Conservation (phyloP, 2,797 vertebrate species). For the Neopelma chrysocephalum region DNA sequence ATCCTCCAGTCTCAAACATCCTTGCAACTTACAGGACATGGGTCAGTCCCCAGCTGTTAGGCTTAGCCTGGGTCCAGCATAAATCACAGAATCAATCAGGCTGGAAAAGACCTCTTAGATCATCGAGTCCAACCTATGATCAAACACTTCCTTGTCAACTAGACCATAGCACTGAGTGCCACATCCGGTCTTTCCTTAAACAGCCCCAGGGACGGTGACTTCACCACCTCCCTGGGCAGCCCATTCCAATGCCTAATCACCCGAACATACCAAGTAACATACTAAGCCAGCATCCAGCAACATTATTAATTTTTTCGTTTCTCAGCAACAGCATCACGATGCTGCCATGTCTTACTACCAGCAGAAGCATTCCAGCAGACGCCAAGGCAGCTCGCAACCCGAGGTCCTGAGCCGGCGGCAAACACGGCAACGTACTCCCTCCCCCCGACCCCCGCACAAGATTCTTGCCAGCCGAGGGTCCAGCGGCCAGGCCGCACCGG, state of each 20-base stretch:
- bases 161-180: background rate
- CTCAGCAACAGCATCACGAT: background rate
- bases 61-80: accelerated
- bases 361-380: accelerated
- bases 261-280: accelerated
- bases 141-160: accelerated
- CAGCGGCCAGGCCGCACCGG: background rate
- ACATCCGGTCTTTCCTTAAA: background rate
- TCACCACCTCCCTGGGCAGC: background rate
- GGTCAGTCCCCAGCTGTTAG: accelerated
- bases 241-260: background rate
- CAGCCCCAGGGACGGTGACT: background rate
- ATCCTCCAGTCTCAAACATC: accelerated
- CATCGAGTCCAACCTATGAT: background rate
- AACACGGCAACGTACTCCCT: accelerated
- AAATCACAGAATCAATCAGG: background rate
- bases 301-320: accelerated
- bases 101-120: too few species aligned
- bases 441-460: too few species aligned
- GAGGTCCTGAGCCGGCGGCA: accelerated
- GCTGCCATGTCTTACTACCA: accelerated
- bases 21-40: accelerated
- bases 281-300: accelerated
- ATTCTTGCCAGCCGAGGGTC: too few species aligned
- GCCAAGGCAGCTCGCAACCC: background rate